Percentiles rank a stretch among this genome's conserved stretches.
Conservation (phyloP, 2,888 invertebrate genomes). For the Antitype chi region DNA sequence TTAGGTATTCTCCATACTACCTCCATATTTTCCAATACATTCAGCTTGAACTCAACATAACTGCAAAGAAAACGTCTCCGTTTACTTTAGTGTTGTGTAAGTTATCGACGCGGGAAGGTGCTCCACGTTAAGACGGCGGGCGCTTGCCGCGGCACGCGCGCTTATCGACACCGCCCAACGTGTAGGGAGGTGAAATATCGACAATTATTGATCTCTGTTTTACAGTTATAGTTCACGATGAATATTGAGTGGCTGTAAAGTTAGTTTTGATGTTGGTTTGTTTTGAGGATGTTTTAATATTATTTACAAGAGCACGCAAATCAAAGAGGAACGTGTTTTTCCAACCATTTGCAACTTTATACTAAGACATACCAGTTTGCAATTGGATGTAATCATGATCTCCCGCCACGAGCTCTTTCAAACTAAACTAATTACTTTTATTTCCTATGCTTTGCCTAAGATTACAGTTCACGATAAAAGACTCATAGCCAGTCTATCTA, state of each 20-base stretch:
- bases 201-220: constrained; percentile 61
- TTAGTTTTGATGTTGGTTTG: constrained; percentile 33
- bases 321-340: not conserved
- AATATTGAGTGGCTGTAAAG: constrained; percentile 61
- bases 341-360: not conserved
- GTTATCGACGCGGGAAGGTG: constrained; percentile 80
- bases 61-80: constrained; percentile 59
- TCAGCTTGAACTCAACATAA: constrained; percentile 35
- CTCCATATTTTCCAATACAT: constrained; percentile 22
- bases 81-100: constrained; percentile 70
- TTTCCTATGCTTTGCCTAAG: not conserved
- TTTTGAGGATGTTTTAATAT: constrained; percentile 18
- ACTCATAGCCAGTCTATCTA: too few relatives aligned
- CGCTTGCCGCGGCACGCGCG: constrained; percentile 86
- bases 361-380: not conserved
- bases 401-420: not conserved
- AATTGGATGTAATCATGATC: not conserved
- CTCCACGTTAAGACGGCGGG: constrained; percentile 79
- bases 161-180: constrained; percentile 68
- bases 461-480: not conserved
- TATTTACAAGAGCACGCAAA: not conserved
- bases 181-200: constrained; percentile 67
- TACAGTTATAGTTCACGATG: constrained; percentile 63
- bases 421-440: not conserved
- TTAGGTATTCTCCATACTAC: not conserved